phyloP scores from a whole-genome alignment of 2,888 invertebrate species.

The Resseliella maxima region DNA sequence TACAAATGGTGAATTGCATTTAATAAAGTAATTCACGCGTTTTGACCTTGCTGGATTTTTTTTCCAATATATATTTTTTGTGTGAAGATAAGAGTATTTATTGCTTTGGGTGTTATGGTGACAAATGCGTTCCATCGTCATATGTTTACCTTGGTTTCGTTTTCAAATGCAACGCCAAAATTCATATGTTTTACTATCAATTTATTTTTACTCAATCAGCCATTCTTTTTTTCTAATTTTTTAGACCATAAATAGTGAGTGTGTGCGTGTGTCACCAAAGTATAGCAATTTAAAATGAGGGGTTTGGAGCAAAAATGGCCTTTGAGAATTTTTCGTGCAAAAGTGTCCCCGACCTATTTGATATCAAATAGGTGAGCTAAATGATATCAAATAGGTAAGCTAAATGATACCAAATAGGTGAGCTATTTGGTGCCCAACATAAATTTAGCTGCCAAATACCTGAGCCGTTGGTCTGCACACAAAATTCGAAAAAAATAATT shows the following conservation, averaged over 20 bases:
- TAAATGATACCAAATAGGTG: no score
- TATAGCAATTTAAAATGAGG: background rate
- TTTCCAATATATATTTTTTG: background rate
- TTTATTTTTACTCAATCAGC: background rate
- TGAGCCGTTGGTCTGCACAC: no score
- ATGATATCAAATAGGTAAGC: no score
- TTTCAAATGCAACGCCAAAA: background rate
- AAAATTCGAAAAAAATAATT: no score
- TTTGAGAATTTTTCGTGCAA: no score
- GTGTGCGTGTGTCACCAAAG: background rate
- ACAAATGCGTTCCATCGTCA: background rate
- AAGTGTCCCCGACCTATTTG: no score
- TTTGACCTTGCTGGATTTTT: background rate
- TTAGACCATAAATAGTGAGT: background rate
- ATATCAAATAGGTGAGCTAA: no score
- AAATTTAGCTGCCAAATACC: no score
- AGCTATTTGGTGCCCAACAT: no score
- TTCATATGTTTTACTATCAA: background rate
- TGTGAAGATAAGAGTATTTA: background rate
- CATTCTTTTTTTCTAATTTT: background rate
- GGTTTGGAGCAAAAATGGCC: no score
- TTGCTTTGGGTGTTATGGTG: slow-evolving; percentile 24
- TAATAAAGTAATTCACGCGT: background rate
- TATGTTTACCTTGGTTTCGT: slow-evolving; percentile 7
- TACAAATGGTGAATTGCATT: background rate